Percentiles rank a stretch among this genome's conserved stretches.
Evolutionary conservation across 2,113 vertebrate species (phyloP).

Genomic region (Formicarius rufipectus): DNA sequence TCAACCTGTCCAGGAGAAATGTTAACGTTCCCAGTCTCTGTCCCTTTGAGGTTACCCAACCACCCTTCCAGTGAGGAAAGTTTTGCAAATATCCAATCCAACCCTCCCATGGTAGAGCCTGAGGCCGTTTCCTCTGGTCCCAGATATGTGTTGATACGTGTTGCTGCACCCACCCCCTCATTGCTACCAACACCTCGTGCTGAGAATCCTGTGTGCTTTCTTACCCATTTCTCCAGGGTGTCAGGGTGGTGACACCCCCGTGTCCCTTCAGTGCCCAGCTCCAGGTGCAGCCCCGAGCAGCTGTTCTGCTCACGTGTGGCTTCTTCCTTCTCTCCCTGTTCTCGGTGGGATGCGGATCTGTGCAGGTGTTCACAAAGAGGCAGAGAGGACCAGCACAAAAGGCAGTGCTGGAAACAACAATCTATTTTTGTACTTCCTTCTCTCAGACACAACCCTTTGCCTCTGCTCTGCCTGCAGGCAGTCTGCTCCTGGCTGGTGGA

Average conservation of each 20-base stretch:
- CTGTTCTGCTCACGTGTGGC: rapidly evolving
- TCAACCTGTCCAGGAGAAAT: background rate
- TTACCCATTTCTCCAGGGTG: background rate
- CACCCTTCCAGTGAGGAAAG: background rate
- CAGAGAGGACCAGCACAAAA: background rate
- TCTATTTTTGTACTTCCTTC: conserved; percentile 14
- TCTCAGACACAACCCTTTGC: background rate
- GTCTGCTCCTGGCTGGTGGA: background rate
- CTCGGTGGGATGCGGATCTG: background rate
- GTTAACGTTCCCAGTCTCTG: background rate
- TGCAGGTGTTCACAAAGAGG: rapidly evolving
- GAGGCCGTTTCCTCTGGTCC: background rate
- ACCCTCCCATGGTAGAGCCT: background rate
- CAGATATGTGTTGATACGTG: rapidly evolving
- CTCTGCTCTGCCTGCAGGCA: background rate
- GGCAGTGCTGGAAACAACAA: background rate
- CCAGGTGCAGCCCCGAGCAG: background rate
- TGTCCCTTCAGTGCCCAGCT: background rate
- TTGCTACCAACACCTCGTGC: background rate
- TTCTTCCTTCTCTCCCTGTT: background rate
- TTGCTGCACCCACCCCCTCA: background rate
- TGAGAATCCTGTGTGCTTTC: background rate
- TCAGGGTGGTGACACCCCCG: background rate
- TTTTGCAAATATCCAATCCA: too few relatives aligned
- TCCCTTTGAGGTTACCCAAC: background rate